Evolutionary conservation across 2,797 vertebrate species (phyloP).

Genomic region (Crenuchus spilurus): DNA sequence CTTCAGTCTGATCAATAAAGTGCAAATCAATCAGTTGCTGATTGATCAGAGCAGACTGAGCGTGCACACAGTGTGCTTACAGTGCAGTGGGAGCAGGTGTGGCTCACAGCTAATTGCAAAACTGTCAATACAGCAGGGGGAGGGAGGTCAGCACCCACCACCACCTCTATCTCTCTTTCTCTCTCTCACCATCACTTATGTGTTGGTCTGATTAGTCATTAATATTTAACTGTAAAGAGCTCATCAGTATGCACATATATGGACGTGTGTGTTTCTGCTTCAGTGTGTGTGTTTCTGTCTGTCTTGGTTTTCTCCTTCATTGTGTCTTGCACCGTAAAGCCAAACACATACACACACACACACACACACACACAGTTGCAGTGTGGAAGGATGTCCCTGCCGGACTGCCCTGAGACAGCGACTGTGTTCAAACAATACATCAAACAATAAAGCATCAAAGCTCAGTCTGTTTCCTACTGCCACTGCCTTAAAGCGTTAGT

Average conservation of each 20-base stretch:
- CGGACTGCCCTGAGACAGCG: too few species aligned
- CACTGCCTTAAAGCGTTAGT: too few species aligned
- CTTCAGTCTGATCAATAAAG: conserved; percentile 19
- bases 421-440: too few species aligned
- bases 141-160: conserved; percentile 1
- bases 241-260: conserved; percentile 80
- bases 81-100: conserved; percentile 77
- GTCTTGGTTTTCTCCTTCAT: too few species aligned
- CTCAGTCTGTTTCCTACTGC: too few species aligned
- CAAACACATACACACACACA: not conserved
- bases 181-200: conserved; percentile 77
- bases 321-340: too few species aligned
- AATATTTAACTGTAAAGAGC: conserved; percentile 81
- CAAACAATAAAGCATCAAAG: too few species aligned
- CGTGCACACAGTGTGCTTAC: conserved; percentile 64
- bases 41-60: conserved; percentile 15
- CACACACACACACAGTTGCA: not conserved
- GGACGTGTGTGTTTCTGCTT: conserved; percentile 2
- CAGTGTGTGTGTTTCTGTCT: conserved; percentile 69
- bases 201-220: conserved; percentile 81
- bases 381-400: too few species aligned
- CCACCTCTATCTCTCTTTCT: not conserved
- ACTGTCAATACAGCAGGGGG: conserved; percentile 72
- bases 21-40: conserved; percentile 9
- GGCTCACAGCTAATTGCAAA: conserved; percentile 78